Evolutionary conservation across 1,140 invertebrate genomes (phyloP).

Genomic region (Drosophila bocki): DNA sequence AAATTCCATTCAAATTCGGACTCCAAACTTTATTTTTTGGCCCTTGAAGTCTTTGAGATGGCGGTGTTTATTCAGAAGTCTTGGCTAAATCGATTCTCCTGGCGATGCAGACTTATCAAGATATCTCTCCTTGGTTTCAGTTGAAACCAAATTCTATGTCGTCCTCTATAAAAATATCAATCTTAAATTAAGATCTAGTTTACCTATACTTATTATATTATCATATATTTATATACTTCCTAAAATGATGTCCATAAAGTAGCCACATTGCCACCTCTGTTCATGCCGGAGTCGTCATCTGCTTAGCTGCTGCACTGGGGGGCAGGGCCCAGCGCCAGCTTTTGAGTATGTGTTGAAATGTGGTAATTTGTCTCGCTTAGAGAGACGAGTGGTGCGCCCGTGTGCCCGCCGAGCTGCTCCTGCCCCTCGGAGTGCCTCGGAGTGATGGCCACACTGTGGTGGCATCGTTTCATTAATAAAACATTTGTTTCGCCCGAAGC

Average conservation of each 20-base stretch:
- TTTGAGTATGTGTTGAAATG: slow-evolving; percentile 82
- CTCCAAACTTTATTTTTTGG: no score
- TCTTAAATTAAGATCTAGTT: no score
- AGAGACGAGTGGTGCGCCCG: slow-evolving; percentile 56
- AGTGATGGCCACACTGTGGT: slow-evolving; percentile 55
- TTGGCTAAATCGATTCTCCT: background rate
- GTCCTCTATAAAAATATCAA: background rate
- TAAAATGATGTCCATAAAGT: background rate
- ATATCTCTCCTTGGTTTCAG: background rate
- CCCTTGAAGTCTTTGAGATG: no score
- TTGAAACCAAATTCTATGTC: background rate
- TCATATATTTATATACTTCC: no score
- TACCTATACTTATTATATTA: no score
- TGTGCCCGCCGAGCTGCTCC: slow-evolving; percentile 13
- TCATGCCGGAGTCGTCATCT: slow-evolving; percentile 1
- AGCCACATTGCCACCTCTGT: slow-evolving; percentile 7
- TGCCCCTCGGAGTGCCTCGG: slow-evolving; percentile 4
- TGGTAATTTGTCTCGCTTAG: slow-evolving; percentile 84
- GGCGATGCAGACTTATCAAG: background rate
- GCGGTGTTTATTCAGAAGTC: no score
- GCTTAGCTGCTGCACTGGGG: slow-evolving; percentile 28
- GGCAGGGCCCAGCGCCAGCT: slow-evolving; percentile 65
- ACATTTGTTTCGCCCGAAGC: slow-evolving; percentile 75
- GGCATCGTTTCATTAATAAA: slow-evolving; percentile 78
- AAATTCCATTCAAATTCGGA: no score